These are phyloP conservation scores for Epinotia nisella DNA, from an alignment of 2,888 invertebrate genomes.

Conservation along the genomic window DNA sequence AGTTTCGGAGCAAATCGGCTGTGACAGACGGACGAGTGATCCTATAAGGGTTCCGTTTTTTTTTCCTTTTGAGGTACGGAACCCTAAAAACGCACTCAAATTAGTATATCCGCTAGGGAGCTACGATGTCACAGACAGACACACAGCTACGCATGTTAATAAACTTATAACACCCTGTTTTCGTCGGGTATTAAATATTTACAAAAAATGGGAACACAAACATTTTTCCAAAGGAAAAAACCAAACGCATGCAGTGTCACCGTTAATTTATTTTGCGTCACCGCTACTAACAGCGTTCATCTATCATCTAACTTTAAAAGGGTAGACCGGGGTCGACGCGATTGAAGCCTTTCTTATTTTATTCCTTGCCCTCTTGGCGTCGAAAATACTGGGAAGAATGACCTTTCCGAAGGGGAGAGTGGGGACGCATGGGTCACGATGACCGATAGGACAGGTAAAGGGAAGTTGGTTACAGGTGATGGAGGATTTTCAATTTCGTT, in stretches of 20 bases:
- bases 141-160: too few species aligned
- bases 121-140: too few species aligned
- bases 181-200: not conserved
- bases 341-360: constrained; percentile 79
- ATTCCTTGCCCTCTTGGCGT: constrained; percentile 70
- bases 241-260: constrained; percentile 49
- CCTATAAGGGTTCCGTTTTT: too few species aligned
- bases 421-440: constrained; percentile 63
- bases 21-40: too few species aligned
- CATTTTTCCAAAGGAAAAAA: constrained; percentile 44
- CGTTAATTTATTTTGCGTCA: constrained; percentile 60
- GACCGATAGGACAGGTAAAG: constrained; percentile 70
- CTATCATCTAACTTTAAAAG: constrained; percentile 80
- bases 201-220: not conserved
- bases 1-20: too few species aligned
- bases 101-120: too few species aligned
- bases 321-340: constrained; percentile 74
- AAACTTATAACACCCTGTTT: too few species aligned
- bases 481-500: constrained; percentile 45
- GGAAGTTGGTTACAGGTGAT: constrained; percentile 52
- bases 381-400: constrained; percentile 65
- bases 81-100: too few species aligned
- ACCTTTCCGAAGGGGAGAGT: constrained; percentile 69
- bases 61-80: too few species aligned
- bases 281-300: constrained; percentile 68